Percentiles rank a stretch among this genome's conserved stretches.
These are phyloP conservation scores for Cremastinae sp. DNA, from an alignment of 2,888 invertebrate species.

Conservation along the genomic window DNA sequence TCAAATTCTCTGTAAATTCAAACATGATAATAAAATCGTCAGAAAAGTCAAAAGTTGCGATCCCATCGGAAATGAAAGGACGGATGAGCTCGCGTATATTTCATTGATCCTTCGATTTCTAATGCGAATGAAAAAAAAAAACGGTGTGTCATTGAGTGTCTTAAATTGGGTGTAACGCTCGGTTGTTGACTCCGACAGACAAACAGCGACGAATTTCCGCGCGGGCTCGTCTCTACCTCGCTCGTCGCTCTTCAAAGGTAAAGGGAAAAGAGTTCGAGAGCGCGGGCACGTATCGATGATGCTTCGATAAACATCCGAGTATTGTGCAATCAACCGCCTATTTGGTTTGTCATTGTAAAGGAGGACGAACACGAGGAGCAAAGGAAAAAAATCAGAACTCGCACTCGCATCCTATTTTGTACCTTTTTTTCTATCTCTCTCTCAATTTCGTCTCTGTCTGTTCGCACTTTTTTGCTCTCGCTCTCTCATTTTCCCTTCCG, in stretches of 20 bases:
- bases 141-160: constrained; percentile 71
- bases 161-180: constrained; percentile 79
- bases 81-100: constrained; percentile 16
- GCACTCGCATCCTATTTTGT: too few species aligned
- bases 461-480: too few species aligned
- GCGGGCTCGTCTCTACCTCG: constrained; percentile 5
- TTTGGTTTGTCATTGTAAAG: constrained; percentile 78
- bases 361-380: constrained; percentile 4
- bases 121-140: constrained; percentile 72
- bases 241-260: too few species aligned
- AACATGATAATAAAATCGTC: constrained; percentile 49
- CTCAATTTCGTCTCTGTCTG: too few species aligned
- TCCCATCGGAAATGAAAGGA: not conserved
- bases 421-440: too few species aligned
- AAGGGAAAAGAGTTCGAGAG: constrained; percentile 22
- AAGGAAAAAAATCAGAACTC: too few species aligned
- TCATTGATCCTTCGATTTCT: constrained; percentile 66
- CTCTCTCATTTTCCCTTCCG: too few species aligned
- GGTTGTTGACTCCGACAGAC: constrained; percentile 75
- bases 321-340: constrained; percentile 80
- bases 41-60: constrained; percentile 41
- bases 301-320: constrained; percentile 79
- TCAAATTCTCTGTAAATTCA: too few species aligned
- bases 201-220: constrained; percentile 49
- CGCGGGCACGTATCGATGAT: constrained; percentile 76